These are phyloP conservation scores for Thera obeliscata DNA, from an alignment of 2,888 invertebrate genomes.

Conservation along the genomic window DNA sequence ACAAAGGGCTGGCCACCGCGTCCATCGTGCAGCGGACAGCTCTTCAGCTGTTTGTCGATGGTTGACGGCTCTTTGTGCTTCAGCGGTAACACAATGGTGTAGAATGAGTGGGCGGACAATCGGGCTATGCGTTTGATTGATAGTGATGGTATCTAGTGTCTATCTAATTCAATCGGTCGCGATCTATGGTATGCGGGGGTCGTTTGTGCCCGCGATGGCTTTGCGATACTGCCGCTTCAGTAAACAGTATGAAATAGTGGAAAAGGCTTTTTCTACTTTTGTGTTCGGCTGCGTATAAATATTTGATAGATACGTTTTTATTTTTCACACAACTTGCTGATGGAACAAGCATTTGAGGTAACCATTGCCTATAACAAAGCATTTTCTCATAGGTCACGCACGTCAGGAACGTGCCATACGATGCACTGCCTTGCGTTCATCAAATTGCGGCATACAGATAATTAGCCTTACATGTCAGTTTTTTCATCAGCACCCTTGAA, in stretches of 20 bases:
- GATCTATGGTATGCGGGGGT: slow-evolving; percentile 66
- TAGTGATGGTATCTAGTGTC: slow-evolving; percentile 68
- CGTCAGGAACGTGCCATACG: too few relatives aligned
- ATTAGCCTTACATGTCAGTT: too few relatives aligned
- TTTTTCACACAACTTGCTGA: not conserved
- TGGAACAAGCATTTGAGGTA: too few relatives aligned
- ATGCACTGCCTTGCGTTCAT: too few relatives aligned
- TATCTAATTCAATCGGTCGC: slow-evolving; percentile 71
- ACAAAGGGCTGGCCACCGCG: slow-evolving; percentile 77
- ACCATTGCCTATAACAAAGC: too few relatives aligned
- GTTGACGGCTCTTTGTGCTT: slow-evolving; percentile 19
- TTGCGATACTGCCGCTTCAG: slow-evolving; percentile 38
- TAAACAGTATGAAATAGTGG: slow-evolving; percentile 39
- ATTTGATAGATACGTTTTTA: slow-evolving; percentile 2
- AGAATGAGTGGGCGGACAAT: slow-evolving; percentile 49
- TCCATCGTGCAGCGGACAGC: slow-evolving; percentile 71
- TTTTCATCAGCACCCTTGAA: too few relatives aligned
- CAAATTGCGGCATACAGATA: too few relatives aligned
- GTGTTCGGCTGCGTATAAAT: slow-evolving; percentile 25
- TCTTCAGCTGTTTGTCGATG: slow-evolving; percentile 56
- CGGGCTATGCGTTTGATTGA: slow-evolving; percentile 67
- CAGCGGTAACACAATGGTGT: slow-evolving; percentile 25
- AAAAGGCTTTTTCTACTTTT: slow-evolving; percentile 35
- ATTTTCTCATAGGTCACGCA: too few relatives aligned
- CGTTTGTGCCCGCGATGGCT: slow-evolving; percentile 60